Percentiles rank a stretch among this genome's conserved stretches.
Evolutionary conservation across 2,113 vertebrate species (phyloP).

Genomic region (Corythornis cristatus): DNA sequence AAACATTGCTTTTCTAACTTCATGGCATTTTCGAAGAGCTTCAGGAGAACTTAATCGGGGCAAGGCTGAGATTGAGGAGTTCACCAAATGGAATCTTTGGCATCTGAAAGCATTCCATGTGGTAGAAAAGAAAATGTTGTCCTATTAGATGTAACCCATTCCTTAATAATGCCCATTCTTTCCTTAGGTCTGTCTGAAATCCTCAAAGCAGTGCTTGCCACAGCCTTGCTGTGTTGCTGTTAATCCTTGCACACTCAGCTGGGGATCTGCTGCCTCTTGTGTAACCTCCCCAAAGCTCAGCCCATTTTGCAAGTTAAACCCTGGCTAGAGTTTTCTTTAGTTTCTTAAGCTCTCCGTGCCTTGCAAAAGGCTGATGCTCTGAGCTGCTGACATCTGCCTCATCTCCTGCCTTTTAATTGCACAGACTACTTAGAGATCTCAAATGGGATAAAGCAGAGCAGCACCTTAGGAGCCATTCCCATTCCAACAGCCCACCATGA

Average conservation of each 20-base stretch:
- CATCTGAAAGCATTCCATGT: not conserved
- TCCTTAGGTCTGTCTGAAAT: not conserved
- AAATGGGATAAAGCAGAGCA: not conserved
- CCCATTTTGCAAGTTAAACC: not conserved
- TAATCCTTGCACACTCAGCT: not conserved
- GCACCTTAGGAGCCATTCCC: not conserved
- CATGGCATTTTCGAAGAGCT: not conserved
- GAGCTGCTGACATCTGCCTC: not conserved
- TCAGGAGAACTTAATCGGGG: not conserved
- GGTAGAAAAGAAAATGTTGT: not conserved
- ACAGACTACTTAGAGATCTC: not conserved
- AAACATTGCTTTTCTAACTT: not conserved
- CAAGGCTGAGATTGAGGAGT: not conserved
- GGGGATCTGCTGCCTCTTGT: not conserved
- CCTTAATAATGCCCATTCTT: not conserved
- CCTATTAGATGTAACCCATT: not conserved
- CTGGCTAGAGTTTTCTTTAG: not conserved
- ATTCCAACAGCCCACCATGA: fast-evolving
- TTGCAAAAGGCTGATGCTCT: not conserved
- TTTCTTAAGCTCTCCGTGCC: not conserved
- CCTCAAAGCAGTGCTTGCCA: not conserved
- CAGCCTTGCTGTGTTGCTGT: not conserved
- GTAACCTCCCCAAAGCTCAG: not conserved
- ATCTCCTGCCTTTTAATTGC: not conserved
- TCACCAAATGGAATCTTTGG: not conserved